Percentiles rank a stretch among this genome's conserved stretches.
phyloP scores from a whole-genome alignment of 2,797 vertebrate genomes.

The Lates japonicus region DNA sequence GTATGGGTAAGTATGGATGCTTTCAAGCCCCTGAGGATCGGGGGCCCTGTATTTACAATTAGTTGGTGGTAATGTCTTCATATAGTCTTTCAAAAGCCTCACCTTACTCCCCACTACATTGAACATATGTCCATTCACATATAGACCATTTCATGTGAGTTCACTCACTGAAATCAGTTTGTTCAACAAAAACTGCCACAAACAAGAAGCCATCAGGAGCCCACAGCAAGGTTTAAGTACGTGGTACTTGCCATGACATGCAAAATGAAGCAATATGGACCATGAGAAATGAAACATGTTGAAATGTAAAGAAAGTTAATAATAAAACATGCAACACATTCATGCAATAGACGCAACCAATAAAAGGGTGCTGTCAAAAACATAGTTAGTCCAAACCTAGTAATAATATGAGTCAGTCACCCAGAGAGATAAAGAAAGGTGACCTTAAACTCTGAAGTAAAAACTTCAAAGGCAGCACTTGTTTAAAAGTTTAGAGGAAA shows the following conservation, averaged over 20 bases:
- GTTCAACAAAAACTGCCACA: neutral
- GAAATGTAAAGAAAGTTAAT: neutral
- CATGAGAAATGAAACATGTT: neutral
- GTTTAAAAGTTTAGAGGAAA: neutral
- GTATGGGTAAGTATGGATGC: too few relatives aligned
- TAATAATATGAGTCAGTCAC: neutral
- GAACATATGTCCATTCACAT: neutral
- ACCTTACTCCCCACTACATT: neutral
- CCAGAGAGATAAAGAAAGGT: neutral
- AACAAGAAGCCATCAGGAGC: neutral
- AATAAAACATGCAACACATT: slow-evolving; percentile 14
- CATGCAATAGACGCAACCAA: slow-evolving; percentile 10
- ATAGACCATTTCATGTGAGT: neutral
- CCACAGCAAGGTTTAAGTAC: neutral
- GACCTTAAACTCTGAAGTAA: neutral
- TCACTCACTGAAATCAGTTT: neutral
- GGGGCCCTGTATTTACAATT: too few relatives aligned
- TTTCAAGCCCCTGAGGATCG: too few relatives aligned
- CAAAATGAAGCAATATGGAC: slow-evolving; percentile 3
- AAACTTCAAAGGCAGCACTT: neutral
- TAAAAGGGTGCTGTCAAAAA: neutral
- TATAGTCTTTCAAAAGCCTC: too few relatives aligned
- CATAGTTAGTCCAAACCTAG: neutral
- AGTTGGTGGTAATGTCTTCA: too few relatives aligned
- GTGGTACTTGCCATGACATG: neutral